phyloP scores from a whole-genome alignment of 1,140 invertebrate genomes.

The Camponotus floridanus region DNA sequence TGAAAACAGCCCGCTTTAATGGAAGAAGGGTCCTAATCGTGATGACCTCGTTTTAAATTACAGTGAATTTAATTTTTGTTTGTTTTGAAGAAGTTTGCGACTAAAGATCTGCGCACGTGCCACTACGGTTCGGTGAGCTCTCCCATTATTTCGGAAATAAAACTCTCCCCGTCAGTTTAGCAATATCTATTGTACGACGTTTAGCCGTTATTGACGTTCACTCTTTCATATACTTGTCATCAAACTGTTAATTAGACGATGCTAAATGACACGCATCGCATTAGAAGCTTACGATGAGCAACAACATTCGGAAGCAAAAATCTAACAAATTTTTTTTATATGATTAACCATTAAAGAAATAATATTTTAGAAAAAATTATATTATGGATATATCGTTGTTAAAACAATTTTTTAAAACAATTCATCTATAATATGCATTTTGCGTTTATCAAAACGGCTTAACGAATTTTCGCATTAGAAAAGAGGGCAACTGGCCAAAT shows the following conservation, averaged over 20 bases:
- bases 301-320: background rate
- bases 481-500: constrained; percentile 8
- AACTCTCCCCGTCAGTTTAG: constrained; percentile 44
- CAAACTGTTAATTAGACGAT: constrained; percentile 66
- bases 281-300: background rate
- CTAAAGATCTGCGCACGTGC: background rate
- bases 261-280: constrained; percentile 26
- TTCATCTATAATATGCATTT: background rate
- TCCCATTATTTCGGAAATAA: constrained; percentile 65
- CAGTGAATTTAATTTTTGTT: constrained; percentile 14
- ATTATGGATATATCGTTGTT: background rate
- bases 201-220: constrained; percentile 24
- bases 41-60: constrained; percentile 58
- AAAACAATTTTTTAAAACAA: background rate
- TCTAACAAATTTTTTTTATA: background rate
- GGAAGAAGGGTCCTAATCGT: constrained; percentile 31
- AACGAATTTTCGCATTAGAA: background rate
- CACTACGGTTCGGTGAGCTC: constrained; percentile 55
- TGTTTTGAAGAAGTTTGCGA: background rate
- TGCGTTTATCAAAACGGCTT: background rate
- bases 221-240: background rate
- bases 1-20: background rate
- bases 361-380: background rate
- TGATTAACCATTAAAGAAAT: background rate
- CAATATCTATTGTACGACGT: constrained; percentile 47